Conservation (phyloP, 2,113 vertebrate genomes). For the Prionailurus viverrinus region DNA sequence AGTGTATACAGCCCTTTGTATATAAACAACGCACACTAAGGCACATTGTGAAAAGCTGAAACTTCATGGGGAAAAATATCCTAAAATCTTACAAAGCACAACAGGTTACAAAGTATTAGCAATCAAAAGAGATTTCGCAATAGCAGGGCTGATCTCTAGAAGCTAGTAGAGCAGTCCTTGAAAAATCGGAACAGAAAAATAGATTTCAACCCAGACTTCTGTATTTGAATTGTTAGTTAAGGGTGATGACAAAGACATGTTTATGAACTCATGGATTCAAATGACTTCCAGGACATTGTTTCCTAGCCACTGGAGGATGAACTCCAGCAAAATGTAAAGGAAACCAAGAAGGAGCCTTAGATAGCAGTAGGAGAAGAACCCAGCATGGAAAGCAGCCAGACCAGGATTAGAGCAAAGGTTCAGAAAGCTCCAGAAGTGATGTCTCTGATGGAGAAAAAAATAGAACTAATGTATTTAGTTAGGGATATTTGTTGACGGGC, state of each 20-base stretch:
- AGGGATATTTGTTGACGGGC: neutral
- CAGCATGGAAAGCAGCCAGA: neutral
- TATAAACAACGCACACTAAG: neutral
- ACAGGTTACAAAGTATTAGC: neutral
- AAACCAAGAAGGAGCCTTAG: neutral
- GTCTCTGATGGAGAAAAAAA: neutral
- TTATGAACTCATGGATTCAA: neutral
- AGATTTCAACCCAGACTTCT: neutral
- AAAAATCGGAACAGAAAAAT: neutral
- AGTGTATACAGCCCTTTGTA: neutral
- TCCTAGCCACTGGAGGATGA: neutral
- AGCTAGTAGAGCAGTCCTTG: neutral
- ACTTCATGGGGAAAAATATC: neutral
- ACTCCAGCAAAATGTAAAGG: slow-evolving; percentile 8
- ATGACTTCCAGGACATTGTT: neutral
- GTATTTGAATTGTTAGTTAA: neutral
- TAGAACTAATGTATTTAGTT: neutral
- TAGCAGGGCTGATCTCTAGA: neutral
- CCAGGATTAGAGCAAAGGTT: neutral
- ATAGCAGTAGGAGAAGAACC: neutral
- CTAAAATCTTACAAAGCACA: neutral
- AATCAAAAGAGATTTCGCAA: neutral
- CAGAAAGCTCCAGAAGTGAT: neutral
- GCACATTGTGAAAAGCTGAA: neutral
- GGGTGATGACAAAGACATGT: neutral